phyloP scores from a whole-genome alignment of 2,888 invertebrate species.

The Hipparchia semele region DNA sequence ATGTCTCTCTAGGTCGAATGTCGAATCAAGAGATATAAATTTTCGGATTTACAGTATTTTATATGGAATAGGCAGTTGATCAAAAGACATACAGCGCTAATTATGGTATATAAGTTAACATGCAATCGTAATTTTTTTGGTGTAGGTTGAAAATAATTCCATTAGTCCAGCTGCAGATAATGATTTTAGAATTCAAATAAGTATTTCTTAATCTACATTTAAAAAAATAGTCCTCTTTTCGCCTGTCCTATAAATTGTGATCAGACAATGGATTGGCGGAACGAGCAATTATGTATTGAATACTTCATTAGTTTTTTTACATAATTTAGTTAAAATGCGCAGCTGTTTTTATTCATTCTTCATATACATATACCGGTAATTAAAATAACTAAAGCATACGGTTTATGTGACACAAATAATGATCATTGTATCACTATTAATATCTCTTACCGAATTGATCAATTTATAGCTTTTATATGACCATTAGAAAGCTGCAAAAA shows the following conservation, averaged over 20 bases:
- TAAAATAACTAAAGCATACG: slow-evolving; percentile 14
- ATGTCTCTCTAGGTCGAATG: too few relatives aligned
- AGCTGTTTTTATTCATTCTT: slow-evolving; percentile 39
- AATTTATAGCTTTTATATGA: too few relatives aligned
- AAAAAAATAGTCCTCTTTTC: slow-evolving; percentile 33
- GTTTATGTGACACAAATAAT: slow-evolving; percentile 29
- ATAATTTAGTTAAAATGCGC: slow-evolving; percentile 38
- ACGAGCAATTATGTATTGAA: slow-evolving; percentile 63
- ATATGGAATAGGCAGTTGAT: too few relatives aligned
- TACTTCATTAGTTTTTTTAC: slow-evolving; percentile 64
- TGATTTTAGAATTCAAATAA: slow-evolving; percentile 60
- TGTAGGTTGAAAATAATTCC: neutral
- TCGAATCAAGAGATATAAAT: too few relatives aligned
- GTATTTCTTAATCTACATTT: slow-evolving; percentile 41
- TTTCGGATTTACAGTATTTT: too few relatives aligned
- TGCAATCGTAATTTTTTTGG: too few relatives aligned
- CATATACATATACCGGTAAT: slow-evolving; percentile 20
- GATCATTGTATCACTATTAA: slow-evolving; percentile 1
- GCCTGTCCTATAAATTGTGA: slow-evolving; percentile 60
- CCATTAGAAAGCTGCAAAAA: too few relatives aligned
- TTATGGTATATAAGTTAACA: too few relatives aligned
- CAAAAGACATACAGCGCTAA: too few relatives aligned
- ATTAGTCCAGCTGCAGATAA: slow-evolving; percentile 56
- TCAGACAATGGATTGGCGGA: slow-evolving; percentile 60
- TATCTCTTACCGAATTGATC: too few relatives aligned